Evolutionary conservation across 2,888 invertebrate genomes (phyloP), one percentile per base, ranked within the genome.

Genomic region (Capitulum mitella): DNA sequence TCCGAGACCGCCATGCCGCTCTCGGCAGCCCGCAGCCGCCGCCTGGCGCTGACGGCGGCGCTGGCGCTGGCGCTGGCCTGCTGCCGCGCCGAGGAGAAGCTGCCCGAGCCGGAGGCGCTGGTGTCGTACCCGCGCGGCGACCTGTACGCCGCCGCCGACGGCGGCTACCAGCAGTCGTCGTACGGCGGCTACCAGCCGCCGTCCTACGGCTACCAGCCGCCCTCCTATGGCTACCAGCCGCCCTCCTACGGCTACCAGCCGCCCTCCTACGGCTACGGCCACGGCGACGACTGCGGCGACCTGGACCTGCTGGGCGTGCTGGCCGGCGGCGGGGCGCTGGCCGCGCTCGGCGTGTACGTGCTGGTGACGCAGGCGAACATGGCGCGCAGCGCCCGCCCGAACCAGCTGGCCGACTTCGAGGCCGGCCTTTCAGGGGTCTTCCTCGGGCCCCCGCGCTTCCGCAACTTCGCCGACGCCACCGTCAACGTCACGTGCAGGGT

Each of bases 301-400:
- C 70, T 70, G 1, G 40, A 70, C 70, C 40, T 70, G 22, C 70
- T 70, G 22, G 70, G 70, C 1, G 70, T 70, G 26, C 70, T 70
- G 37, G 70, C 70, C 70, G 70, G 70, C 37, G 70, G 70, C 40
- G 70, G 29, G 2, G 70, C 70, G 8, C 70, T 70, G 26, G 70
- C 70, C 6, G 70, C 70, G 2, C 70, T 70, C 37, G 70, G 37
- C 26, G 37, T 70, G 37, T 70, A 70, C 70, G 34, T 70, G 10
- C 70, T 70, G 26, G 70, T 70, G 1, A 70, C 37, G 8, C 70
- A 70, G 12, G 70, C 70, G 12, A 22, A 16, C 10, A 29, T 29
- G 70, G 40, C 37, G 12, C 37, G 2, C 1, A 0, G 34, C 34
- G 34, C 14, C 32, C 19, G 32, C 12, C n/a, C n/a, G 58, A 26